These are phyloP conservation scores for Caenorhabditis drosophilae DNA, from an alignment of 2,888 invertebrate genomes.

Conservation along the genomic window DNA sequence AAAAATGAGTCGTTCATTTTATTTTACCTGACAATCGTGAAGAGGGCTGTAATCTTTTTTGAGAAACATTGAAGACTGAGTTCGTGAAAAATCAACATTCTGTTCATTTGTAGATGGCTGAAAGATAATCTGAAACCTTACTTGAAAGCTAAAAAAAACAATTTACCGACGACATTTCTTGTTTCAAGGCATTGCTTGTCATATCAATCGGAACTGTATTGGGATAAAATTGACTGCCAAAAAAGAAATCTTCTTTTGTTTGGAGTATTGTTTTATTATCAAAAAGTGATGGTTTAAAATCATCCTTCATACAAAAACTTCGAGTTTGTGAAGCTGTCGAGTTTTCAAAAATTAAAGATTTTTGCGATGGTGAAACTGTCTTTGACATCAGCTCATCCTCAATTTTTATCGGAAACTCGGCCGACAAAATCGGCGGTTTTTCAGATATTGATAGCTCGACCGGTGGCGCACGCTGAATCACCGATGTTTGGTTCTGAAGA, in stretches of 20 bases:
- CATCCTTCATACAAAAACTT: too few species aligned
- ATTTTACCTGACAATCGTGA: slow-evolving; percentile 30
- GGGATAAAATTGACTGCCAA: slow-evolving; percentile 3
- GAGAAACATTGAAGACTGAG: not conserved
- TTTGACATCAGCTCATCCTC: not conserved
- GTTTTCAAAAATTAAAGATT: too few species aligned
- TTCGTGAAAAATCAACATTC: not conserved
- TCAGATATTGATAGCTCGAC: not conserved
- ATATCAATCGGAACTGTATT: slow-evolving; percentile 8
- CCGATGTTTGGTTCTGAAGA: not conserved
- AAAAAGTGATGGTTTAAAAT: too few species aligned
- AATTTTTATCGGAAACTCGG: slow-evolving; percentile 6
- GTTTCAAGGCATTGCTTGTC: slow-evolving; percentile 10
- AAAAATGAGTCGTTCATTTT: too few species aligned
- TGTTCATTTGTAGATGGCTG: slow-evolving; percentile 12
- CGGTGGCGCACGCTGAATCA: not conserved
- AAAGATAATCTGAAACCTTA: too few species aligned
- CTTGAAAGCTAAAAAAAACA: not conserved
- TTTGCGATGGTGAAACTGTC: too few species aligned
- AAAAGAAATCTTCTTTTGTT: not conserved
- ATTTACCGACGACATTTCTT: slow-evolving; percentile 9
- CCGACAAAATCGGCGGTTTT: slow-evolving; percentile 26
- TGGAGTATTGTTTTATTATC: too few species aligned
- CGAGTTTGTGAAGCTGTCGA: too few species aligned
- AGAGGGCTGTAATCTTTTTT: slow-evolving; percentile 8